These are phyloP conservation scores for Odontocolon sp. DNA, from an alignment of 2,888 invertebrate species.

Conservation along the genomic window DNA sequence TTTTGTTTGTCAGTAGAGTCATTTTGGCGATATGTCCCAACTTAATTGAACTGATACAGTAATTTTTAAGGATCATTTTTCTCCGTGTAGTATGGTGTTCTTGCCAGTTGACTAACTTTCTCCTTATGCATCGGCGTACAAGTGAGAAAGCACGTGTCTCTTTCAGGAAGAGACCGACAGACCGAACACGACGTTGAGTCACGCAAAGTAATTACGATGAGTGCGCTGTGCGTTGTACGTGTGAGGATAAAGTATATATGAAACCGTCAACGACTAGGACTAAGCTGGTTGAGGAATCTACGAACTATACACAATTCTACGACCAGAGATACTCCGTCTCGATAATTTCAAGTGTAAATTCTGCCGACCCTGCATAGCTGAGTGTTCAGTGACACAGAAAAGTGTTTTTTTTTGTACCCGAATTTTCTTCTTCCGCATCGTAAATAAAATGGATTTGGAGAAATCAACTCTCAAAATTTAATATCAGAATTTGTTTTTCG, in stretches of 20 bases:
- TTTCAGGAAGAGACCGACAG: constrained; percentile 4
- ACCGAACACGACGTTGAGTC: constrained; percentile 49
- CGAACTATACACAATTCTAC: background rate
- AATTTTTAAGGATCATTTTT: too few species aligned
- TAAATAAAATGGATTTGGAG: too few species aligned
- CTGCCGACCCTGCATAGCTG: too few species aligned
- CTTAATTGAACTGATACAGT: too few species aligned
- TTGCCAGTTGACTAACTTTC: too few species aligned
- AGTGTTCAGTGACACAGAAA: too few species aligned
- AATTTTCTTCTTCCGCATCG: background rate
- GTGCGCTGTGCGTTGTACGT: constrained; percentile 41
- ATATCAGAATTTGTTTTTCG: too few species aligned
- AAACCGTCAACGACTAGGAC: too few species aligned
- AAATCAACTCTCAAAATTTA: too few species aligned
- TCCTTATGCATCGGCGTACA: background rate
- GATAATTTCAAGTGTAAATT: constrained; percentile 57
- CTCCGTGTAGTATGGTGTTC: too few species aligned
- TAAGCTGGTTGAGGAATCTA: constrained; percentile 2
- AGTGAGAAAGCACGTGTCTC: background rate
- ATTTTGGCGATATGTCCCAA: too few species aligned
- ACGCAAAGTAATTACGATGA: constrained; percentile 62
- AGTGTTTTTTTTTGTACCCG: constrained; percentile 5
- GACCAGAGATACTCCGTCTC: constrained; percentile 9
- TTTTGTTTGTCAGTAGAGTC: too few species aligned
- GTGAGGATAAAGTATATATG: constrained; percentile 14